Conservation (phyloP, 2,113 vertebrate species). For the Microtus pennsylvanicus region DNA sequence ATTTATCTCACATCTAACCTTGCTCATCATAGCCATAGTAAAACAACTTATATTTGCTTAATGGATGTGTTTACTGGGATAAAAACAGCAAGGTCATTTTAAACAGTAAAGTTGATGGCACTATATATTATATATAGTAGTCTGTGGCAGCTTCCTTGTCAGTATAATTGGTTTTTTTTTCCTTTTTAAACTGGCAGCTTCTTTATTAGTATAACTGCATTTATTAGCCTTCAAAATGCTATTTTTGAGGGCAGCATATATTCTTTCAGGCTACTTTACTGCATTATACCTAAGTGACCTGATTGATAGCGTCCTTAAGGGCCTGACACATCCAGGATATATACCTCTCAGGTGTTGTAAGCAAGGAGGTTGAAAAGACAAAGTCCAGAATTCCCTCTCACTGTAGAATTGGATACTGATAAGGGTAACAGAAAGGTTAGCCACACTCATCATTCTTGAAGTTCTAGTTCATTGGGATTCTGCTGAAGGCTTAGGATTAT, state of each 20-base stretch:
- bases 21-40: conserved; percentile 46
- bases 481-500: conserved; percentile 58
- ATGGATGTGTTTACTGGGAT: conserved; percentile 64
- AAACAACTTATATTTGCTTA: conserved; percentile 54
- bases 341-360: conserved; percentile 69
- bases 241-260: conserved; percentile 55
- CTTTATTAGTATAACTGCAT: conserved; percentile 62
- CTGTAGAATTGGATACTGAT: conserved; percentile 19
- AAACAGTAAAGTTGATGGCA: conserved; percentile 61
- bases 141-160: conserved; percentile 35
- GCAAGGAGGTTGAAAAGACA: conserved; percentile 48
- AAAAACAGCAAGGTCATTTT: conserved; percentile 59
- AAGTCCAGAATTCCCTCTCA: conserved; percentile 45
- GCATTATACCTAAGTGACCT: conserved; percentile 68
- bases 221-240: conserved; percentile 48
- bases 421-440: conserved; percentile 20
- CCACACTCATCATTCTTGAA: conserved; percentile 48
- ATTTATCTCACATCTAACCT: conserved; percentile 53
- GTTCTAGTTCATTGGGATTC: conserved; percentile 49
- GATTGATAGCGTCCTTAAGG: conserved; percentile 66
- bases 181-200: conserved; percentile 46
- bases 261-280: conserved; percentile 68
- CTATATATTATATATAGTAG: conserved; percentile 18
- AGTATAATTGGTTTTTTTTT: conserved; percentile 47
- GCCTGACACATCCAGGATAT: conserved; percentile 57